Percentiles rank a stretch among this genome's conserved stretches.
Evolutionary conservation across 2,113 vertebrate genomes (phyloP).

Genomic region (Asarcornis scutulata): DNA sequence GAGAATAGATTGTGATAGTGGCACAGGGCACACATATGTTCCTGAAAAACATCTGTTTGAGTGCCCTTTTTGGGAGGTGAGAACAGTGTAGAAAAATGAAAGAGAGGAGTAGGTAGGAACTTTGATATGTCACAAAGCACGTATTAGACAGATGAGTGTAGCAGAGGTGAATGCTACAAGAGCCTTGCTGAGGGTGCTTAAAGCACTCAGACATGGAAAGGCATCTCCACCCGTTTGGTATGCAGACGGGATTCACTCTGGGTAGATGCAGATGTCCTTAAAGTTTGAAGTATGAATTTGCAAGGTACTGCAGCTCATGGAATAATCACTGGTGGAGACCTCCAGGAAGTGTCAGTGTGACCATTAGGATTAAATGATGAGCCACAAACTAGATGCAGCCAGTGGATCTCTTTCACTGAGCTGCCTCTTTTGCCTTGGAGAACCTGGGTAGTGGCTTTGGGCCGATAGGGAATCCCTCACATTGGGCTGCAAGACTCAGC

Average conservation of each 20-base stretch:
- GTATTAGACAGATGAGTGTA: not conserved
- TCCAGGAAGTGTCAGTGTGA: not conserved
- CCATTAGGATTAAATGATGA: not conserved
- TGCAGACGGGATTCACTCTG: not conserved
- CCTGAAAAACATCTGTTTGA: conserved; percentile 8
- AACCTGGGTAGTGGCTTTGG: not conserved
- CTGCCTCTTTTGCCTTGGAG: not conserved
- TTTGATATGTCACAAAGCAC: not conserved
- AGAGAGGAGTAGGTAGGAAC: not conserved
- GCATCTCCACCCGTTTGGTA: not conserved
- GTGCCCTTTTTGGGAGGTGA: not conserved
- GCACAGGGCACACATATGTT: not conserved
- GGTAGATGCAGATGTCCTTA: not conserved
- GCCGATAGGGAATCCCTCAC: not conserved
- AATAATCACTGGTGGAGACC: not conserved
- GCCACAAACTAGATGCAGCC: not conserved
- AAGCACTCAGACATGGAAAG: not conserved
- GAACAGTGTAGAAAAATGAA: not conserved
- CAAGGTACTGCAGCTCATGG: not conserved
- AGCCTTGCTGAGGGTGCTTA: not conserved
- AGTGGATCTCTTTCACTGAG: not conserved
- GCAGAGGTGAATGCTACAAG: not conserved
- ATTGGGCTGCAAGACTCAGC: not conserved
- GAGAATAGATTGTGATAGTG: conserved; percentile 30
- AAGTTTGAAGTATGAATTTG: not conserved